Base-by-base conservation (phyloP, 2,888 invertebrate genomes). In the Coecobrya sp. region DNA sequence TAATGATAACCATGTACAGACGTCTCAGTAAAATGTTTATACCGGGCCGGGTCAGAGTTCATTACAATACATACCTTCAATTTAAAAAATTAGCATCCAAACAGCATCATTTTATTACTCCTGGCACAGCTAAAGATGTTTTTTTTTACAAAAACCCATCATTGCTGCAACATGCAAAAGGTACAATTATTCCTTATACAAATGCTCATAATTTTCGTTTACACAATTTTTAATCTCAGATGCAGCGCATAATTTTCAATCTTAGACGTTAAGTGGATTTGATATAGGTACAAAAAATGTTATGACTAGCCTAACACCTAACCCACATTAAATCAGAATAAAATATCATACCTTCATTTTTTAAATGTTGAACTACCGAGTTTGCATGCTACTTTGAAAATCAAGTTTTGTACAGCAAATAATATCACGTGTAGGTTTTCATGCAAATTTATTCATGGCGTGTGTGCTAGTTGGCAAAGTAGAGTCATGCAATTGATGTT, bases 371-470 rank as follows among this genome's bases (percentile, higher is more conserved):
- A 16, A 10, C 52, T 19, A 5, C 8, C 59, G 5, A n/a, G n/a
- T n/a, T n/a, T n/a, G n/a, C n/a, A n/a, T n/a, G n/a, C n/a, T 68
- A 68, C 49, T 22, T 49, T n/a, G 10, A 73, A 76, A 76, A 76
- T 76, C 76, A 45, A 76, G 76, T 76, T 76, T 42, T 25, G 25
- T 13, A 22, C 0, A 76, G 13, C 13, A 27, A 1, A 22, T 19
- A 1, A 13, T 25, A 76, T 30, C 11, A 49, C 25, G 22, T 76
- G 19, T 76, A 11, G 10, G 8, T 76, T 76, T 49, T 22, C 76
- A 76, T 76, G 76, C 76, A 76, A 76, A 76, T 76, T 76, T 76
- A 76, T 76, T 45, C 76, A 76, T 19, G 13, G 19, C n/a, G n/a
- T 45, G 42, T 65, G 45, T 30, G 30, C 82, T 82, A 59, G 62